Evolutionary conservation across 1,140 invertebrate species (phyloP).

Genomic region (Amyelois transitella): DNA sequence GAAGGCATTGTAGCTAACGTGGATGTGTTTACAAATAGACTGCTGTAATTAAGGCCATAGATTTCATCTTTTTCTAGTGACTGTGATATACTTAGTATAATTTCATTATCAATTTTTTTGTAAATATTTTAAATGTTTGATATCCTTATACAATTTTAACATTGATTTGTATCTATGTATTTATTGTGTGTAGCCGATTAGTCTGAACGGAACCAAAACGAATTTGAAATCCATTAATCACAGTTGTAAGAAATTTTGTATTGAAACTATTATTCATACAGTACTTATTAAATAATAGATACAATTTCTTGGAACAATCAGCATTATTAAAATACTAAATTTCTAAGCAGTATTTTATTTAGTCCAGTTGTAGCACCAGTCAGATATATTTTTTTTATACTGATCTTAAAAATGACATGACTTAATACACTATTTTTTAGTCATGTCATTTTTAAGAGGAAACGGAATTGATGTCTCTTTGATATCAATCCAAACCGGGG

Average conservation of each 20-base stretch:
- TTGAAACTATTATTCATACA: constrained; percentile 36
- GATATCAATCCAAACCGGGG: too few relatives aligned
- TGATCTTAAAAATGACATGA: too few relatives aligned
- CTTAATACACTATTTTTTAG: too few relatives aligned
- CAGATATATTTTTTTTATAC: too few relatives aligned
- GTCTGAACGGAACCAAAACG: constrained; percentile 12
- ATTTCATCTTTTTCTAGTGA: constrained; percentile 65
- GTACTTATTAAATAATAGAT: constrained; percentile 34
- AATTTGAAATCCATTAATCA: constrained; percentile 20
- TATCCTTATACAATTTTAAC: constrained; percentile 71
- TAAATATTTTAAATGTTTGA: constrained; percentile 67
- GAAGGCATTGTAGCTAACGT: constrained; percentile 32
- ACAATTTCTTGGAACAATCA: constrained; percentile 27
- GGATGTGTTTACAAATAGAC: constrained; percentile 62
- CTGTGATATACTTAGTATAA: constrained; percentile 74
- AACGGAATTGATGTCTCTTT: too few relatives aligned
- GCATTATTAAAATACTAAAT: constrained; percentile 36
- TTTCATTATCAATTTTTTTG: constrained; percentile 63
- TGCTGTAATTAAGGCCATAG: constrained; percentile 47
- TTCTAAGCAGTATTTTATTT: constrained; percentile 18
- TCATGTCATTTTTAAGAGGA: too few relatives aligned
- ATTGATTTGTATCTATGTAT: constrained; percentile 34
- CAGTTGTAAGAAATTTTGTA: constrained; percentile 52
- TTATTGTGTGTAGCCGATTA: constrained; percentile 52
- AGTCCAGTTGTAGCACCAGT: too few relatives aligned